Evolutionary conservation across 1,140 invertebrate genomes (phyloP).

Genomic region (Agrilus planipennis): DNA sequence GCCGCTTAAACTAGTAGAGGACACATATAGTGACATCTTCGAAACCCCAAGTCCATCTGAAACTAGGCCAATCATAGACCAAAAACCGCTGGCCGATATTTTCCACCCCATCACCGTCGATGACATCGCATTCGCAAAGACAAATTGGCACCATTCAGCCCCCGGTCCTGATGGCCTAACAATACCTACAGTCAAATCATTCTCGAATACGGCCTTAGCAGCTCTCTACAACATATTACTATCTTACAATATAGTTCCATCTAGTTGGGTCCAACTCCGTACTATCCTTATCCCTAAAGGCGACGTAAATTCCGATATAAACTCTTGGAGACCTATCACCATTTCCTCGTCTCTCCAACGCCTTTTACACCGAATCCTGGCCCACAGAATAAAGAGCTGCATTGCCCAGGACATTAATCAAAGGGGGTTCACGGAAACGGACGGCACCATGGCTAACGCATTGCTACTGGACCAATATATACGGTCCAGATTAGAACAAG

Average conservation of each 20-base stretch:
- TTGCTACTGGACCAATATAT: conserved; percentile 26
- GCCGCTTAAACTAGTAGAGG: too few species aligned
- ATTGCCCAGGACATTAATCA: conserved; percentile 22
- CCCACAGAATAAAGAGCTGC: conserved; percentile 17
- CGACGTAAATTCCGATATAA: too few species aligned
- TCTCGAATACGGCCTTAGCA: background rate
- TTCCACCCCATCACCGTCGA: conserved; percentile 5
- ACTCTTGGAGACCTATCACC: conserved; percentile 32
- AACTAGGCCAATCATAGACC: too few species aligned
- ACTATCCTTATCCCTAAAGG: too few species aligned
- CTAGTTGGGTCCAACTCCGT: too few species aligned
- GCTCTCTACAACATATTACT: conserved; percentile 12
- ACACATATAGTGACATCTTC: too few species aligned
- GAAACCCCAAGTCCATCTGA: too few species aligned
- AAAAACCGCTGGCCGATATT: too few species aligned
- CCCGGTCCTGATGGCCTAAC: conserved; percentile 15
- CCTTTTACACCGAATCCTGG: conserved; percentile 27
- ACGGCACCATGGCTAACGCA: conserved; percentile 29
- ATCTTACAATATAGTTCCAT: too few species aligned
- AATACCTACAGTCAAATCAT: conserved; percentile 7
- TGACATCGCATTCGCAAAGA: conserved; percentile 4
- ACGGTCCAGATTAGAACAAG: conserved; percentile 18
- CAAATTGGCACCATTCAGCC: conserved; percentile 10
- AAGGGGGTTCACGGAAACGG: conserved; percentile 24
- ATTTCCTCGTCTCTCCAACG: conserved; percentile 30